A percentile compares a stretch with the other conserved stretches of the same genome.
Evolutionary conservation across 2,888 invertebrate genomes (phyloP).

Genomic region (Eurytoma californica): DNA sequence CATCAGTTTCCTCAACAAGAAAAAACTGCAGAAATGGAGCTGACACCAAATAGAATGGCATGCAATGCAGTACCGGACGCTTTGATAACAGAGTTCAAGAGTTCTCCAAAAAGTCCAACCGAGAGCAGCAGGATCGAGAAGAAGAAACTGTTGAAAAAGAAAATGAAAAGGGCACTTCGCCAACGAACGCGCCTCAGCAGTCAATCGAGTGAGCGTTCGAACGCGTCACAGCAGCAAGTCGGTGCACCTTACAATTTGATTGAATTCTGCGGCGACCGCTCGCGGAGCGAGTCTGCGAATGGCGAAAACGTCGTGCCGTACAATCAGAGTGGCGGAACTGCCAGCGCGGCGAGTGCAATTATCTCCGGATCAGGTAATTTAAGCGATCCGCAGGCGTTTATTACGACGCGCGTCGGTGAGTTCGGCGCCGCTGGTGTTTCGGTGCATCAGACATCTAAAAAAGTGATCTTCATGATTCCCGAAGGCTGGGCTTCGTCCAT

Average conservation of each 20-base stretch:
- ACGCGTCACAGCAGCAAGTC: not conserved
- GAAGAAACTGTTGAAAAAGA: not conserved
- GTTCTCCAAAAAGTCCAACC: not conserved
- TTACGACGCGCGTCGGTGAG: not conserved
- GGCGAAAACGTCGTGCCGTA: no score
- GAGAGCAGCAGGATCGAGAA: not conserved
- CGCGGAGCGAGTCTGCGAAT: not conserved
- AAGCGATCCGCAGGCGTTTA: not conserved
- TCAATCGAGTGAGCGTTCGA: not conserved
- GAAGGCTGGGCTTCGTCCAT: not conserved
- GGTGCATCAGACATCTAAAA: not conserved
- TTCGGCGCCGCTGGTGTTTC: not conserved
- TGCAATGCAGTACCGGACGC: no score
- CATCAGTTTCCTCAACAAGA: no score
- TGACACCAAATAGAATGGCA: no score
- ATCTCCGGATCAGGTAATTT: not conserved
- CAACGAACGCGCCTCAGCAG: not conserved
- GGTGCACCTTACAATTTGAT: not conserved
- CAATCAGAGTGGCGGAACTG: not conserved
- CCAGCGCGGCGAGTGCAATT: not conserved
- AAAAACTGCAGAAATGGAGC: no score
- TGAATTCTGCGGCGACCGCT: not conserved
- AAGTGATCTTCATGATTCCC: not conserved
- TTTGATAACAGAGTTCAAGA: not conserved
- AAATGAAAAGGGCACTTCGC: not conserved